Base-by-base conservation (phyloP, 2,113 vertebrate genomes). In the Otolemur garnettii region DNA sequence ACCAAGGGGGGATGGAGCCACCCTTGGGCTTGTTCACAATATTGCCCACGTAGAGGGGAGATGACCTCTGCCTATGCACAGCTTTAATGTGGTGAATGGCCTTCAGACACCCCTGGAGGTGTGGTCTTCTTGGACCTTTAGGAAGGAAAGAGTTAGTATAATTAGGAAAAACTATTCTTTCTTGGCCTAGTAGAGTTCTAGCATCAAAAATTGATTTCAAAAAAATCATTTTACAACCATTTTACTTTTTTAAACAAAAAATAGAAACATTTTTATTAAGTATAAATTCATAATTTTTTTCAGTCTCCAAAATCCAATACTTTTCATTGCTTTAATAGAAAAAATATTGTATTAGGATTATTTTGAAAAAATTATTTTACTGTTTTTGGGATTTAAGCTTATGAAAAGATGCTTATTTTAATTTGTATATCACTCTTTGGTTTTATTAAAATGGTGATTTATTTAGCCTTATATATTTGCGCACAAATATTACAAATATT, bases 401-500 rank as follows among this genome's bases (percentile, higher is more conserved):
- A 50, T 50, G 45, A 10, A 50, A 50, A 50, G 45, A 50, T 50
- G 8, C 7, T 50, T 9, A 50, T 10, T 50, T 50, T 50, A 50
- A 50, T 9, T 50, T 50, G 45, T 50, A 17, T 45, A 72, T 71
- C 15, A 87, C 11, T 74, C 60, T 84, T 90, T 79, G 14, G 8
- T 64, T 42, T 42, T 19, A 10, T 22, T 45, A 30, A 84, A 86
- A 33, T 57, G 18, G 4, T 80, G n/a, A 68, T 30, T 30, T 69
- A 62, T 62, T 94, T 94, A 93, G 75, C 5, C 13, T 26, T 88
- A 42, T 60, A 35, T 94, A 59, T 83, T 95, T 91, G 53, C 72
- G 80, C 53, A 87, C 53, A 97, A 92, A 92, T 90, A 66, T 71
- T 42, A 87, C 53, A 97, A 92, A 92, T 90, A 71, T 71, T 42